A percentile compares a stretch with the other conserved stretches of the same genome.
Conservation (phyloP, 2,888 invertebrate species). For the Alloscopus bannaensis region DNA sequence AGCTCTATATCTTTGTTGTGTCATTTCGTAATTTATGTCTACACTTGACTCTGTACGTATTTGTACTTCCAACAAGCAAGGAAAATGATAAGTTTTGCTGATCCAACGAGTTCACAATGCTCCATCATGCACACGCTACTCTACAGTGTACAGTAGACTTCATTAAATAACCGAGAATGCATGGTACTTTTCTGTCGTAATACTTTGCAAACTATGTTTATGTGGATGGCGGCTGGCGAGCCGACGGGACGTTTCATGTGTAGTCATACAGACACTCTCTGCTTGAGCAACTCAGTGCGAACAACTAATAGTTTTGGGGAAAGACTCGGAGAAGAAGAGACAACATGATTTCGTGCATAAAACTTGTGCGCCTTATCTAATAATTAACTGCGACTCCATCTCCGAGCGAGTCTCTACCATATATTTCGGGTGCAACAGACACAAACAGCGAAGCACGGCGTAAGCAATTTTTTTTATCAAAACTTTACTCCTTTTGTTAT, state of each 20-base stretch:
- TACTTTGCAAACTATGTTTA: no score
- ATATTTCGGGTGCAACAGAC: conserved; percentile 15
- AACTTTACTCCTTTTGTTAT: not conserved
- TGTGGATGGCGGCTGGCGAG: no score
- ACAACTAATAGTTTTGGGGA: no score
- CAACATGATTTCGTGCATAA: not conserved
- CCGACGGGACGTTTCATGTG: no score
- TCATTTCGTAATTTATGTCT: conserved; percentile 60
- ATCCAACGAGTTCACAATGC: conserved; percentile 21
- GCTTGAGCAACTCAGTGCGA: no score
- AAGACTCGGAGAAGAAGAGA: not conserved
- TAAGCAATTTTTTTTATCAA: not conserved
- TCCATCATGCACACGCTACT: no score
- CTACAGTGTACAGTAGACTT: conserved; percentile 8
- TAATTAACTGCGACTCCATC: conserved; percentile 38
- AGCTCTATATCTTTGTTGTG: conserved; percentile 16
- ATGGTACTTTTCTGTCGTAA: no score
- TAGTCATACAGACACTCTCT: no score
- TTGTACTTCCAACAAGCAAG: conserved; percentile 35
- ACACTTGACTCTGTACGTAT: conserved; percentile 52
- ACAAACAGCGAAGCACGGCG: not conserved
- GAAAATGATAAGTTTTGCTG: conserved; percentile 34
- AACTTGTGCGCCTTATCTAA: conserved; percentile 15
- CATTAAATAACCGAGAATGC: not conserved
- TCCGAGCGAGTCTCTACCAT: not conserved